These are phyloP conservation scores for Leptopilina boulardi DNA, from an alignment of 1,140 invertebrate genomes.

Conservation along the genomic window DNA sequence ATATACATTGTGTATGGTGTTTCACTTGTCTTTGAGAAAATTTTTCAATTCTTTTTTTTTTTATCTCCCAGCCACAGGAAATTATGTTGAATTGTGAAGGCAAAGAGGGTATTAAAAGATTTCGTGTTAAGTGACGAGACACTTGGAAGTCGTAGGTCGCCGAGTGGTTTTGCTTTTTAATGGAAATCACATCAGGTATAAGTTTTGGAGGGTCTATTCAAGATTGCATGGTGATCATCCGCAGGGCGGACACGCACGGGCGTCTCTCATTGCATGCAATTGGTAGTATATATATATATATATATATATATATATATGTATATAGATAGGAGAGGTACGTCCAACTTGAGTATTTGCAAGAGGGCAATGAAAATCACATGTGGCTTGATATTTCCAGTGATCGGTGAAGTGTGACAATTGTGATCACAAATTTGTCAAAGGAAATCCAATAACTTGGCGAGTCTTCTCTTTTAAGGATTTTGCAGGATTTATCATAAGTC, in stretches of 20 bases:
- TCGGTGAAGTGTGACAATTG: no score
- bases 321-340: constrained; percentile 36
- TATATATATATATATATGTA: neutral
- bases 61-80: neutral
- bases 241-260: constrained; percentile 47
- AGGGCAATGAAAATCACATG: constrained; percentile 30
- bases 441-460: no score
- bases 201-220: constrained; percentile 50
- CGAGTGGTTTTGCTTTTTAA: constrained; percentile 48
- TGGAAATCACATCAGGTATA: constrained; percentile 48
- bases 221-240: constrained; percentile 47
- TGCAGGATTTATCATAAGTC: no score
- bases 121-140: constrained; percentile 52
- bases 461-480: no score
- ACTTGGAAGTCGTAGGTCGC: constrained; percentile 38
- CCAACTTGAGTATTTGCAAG: constrained; percentile 23
- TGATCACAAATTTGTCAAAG: no score
- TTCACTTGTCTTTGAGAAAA: no score
- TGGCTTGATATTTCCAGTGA: no score
- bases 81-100: constrained; percentile 5
- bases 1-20: no score
- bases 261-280: constrained; percentile 50
- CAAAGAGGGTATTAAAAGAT: constrained; percentile 38
- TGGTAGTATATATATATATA: constrained; percentile 41
- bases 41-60: neutral